Evolutionary conservation across 2,888 invertebrate genomes (phyloP).

Genomic region (Scelioninae gen. 1): DNA sequence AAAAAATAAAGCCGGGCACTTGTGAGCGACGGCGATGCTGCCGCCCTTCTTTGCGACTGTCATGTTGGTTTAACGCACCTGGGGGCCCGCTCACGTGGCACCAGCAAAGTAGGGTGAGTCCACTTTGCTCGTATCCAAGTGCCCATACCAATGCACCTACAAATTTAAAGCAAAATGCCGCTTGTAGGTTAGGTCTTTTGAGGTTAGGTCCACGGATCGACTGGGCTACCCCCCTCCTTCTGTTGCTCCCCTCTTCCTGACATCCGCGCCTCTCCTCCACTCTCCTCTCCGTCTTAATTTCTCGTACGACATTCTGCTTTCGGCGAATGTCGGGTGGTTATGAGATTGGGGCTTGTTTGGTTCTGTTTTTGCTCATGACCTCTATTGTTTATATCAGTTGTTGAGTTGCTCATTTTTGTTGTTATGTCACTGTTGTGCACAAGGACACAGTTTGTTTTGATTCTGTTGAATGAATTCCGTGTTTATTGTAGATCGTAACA

Average conservation of each 20-base stretch:
- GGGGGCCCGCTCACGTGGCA: too few relatives aligned
- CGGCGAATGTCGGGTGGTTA: slow-evolving; percentile 26
- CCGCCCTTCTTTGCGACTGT: too few relatives aligned
- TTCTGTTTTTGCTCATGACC: not conserved
- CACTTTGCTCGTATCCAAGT: too few relatives aligned
- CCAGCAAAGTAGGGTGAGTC: too few relatives aligned
- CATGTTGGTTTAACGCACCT: too few relatives aligned
- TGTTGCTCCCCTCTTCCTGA: not conserved
- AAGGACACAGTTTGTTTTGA: too few relatives aligned
- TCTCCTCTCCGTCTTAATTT: not conserved
- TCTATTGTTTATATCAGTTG: too few relatives aligned
- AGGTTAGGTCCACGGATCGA: slow-evolving; percentile 62
- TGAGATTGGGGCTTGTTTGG: slow-evolving; percentile 10
- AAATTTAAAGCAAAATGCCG: slow-evolving; percentile 16
- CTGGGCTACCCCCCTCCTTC: slow-evolving; percentile 31
- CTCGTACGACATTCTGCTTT: not conserved
- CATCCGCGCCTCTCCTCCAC: not conserved
- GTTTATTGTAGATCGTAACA: too few relatives aligned
- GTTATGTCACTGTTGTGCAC: not conserved
- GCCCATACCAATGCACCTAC: too few relatives aligned
- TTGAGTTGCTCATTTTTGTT: not conserved
- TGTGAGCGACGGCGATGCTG: too few relatives aligned
- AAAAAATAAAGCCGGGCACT: too few relatives aligned
- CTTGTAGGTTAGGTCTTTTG: slow-evolving; percentile 55
- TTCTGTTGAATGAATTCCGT: too few relatives aligned